Evolutionary conservation across 2,888 invertebrate species (phyloP), one percentile per base, ranked within the genome.

Genomic region (Clepsis dumicolana): DNA sequence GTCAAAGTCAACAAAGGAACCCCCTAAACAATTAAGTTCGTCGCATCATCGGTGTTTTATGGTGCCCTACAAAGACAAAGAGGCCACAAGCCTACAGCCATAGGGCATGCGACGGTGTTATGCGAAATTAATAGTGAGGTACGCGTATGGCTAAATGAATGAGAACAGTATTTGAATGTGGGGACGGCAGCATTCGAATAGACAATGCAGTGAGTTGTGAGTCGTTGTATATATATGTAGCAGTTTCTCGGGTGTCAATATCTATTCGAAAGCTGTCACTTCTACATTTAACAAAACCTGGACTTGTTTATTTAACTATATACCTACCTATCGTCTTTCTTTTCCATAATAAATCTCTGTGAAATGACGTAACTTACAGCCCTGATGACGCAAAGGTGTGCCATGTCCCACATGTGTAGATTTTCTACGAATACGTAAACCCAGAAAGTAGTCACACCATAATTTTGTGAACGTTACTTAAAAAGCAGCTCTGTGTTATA

Each of bases 1-100:
- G 67, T 67, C 67, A 67, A 67, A 38, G 67, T 67, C 67, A 67
- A 67, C 67, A 67, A 63, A 67, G 50, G 59, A 50, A 67, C 67
- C 60, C 59, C 56, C 62, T 67, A 67, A 63, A 63, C 62, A 67
- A 67, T 67, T 50, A 63, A 41, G 56, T 50, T 57, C 62, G 38
- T 50, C 62, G 62, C 56, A 63, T 67, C 67, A 67, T 67, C 62
- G n/a, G 67, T 57, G 67, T 63, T 67, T 67, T 63, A 67, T 56
- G 67, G 56, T 41, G 61, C 32, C 24, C 24, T 4, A 48, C 48
- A 48, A 48, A 10, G 35, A 10, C 35, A 7, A 35, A 24, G 27
- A 60, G 21, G 21, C 48, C 21, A 48, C 32, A 35, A 54, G n/a
- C n/a, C n/a, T 54, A 62, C 44, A 56, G 66, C 61, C n/a, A 4